A percentile compares a stretch with the other conserved stretches of the same genome.
Conservation (phyloP, 2,113 vertebrate species). For the Delphinapterus leucas region DNA sequence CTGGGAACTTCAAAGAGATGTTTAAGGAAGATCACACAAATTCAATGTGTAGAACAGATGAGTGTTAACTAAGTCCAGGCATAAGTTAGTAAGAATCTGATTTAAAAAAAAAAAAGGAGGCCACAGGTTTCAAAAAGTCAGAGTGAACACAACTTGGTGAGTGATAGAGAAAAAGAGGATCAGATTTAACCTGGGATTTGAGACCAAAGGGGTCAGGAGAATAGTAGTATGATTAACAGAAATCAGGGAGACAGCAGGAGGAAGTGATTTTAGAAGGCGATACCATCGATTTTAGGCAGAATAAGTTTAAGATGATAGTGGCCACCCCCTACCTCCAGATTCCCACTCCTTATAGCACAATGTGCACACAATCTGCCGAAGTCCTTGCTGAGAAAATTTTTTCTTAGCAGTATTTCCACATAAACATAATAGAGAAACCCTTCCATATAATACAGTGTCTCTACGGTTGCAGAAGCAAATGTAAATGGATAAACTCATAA, state of each 20-base stretch:
- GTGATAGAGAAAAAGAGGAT: neutral
- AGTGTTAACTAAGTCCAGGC: neutral
- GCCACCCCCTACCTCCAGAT: neutral
- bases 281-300: neutral
- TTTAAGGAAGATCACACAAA: neutral
- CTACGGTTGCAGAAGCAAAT: neutral
- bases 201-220: neutral
- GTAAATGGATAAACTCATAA: neutral
- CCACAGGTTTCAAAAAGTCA: neutral
- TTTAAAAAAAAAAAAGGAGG: neutral
- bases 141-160: neutral
- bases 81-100: neutral
- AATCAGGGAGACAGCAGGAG: neutral
- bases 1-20: neutral
- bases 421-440: neutral
- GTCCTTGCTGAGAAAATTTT: neutral
- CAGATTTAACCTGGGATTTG: neutral
- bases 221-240: neutral
- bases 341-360: neutral
- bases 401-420: neutral
- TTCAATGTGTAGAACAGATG: neutral
- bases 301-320: neutral
- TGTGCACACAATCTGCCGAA: fast-evolving
- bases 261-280: neutral
- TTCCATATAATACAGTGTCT: neutral